Evolutionary conservation across 2,888 invertebrate genomes (phyloP), one percentile per base, ranked within the genome.

Genomic region (Eilema griseolum): DNA sequence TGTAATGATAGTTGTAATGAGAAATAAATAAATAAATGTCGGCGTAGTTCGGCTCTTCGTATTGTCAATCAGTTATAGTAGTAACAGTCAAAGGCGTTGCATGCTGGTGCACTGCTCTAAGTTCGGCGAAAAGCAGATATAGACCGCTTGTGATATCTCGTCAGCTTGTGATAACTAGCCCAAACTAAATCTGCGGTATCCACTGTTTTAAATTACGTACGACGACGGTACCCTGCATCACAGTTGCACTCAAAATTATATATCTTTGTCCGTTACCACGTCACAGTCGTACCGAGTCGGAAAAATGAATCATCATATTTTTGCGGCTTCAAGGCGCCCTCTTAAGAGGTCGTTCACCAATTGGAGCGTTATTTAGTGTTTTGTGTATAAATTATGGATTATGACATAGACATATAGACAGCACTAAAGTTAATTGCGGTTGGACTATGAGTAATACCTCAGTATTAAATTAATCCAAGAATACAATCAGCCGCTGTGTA

Each of bases 231-330:
- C 46, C 46, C 1, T 46, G 20, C 20, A 46, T 20, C 46, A 46
- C 20, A 46, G 46, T 7, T 52, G 52, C 52, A 52, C 52, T 52
- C n/a, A 52, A 52, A 52, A 59, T 26, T 59, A 46, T 46, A 46
- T 46, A 46, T 20, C 46, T 20, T 4, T 20, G 20, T 20, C 20
- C 46, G 46, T 46, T 46, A 46, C 16, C 46, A 46, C 46, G 46
- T 5, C 52, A n/a, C 52, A 8, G 2, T n/a, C 52, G n/a, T n/a
- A 52, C 52, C 52, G 52, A 52, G n/a, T n/a, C 52, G 52, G 52
- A 52, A 52, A n/a, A 52, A 52, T 52, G 52, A 52, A 52, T 52
- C 52, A 52, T 52, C n/a, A 52, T 52, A 46, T 46, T 46, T 46
- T n/a, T n/a, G 52, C n/a, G n/a, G 10, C n/a, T n/a, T 8, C 52